Evolutionary conservation across 2,797 vertebrate genomes (phyloP), one percentile per base, ranked within the genome.

Genomic region (Otolemur crassicaudatus): DNA sequence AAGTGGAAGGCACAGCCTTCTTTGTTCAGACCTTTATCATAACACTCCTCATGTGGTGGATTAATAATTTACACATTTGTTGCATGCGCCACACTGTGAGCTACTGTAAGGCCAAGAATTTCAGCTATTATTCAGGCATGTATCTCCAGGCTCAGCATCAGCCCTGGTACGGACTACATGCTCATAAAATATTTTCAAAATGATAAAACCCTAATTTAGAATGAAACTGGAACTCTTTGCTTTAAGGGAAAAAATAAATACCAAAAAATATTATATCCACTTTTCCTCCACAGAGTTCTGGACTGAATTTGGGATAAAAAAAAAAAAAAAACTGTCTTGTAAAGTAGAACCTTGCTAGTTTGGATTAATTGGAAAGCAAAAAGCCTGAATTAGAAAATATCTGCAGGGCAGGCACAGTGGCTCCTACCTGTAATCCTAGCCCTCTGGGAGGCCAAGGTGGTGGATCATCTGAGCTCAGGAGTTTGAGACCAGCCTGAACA

Each of bases 201-300:
- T 65, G 70, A n/a, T 31, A 79, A 63, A 53, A 56, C 11, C 10
- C 46, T 46, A 25, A 75, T n/a, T 90, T 81, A 75, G 83, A 82
- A 73, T 79, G 87, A 56, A 93, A 86, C 1, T 25, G 23, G 80
- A 94, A 90, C 43, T 85, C 81, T 85, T 79, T 81, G 17, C 87
- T 90, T 87, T 72, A 79, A 61, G 20, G 37, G 63, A 82, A 31
- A 94, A 94, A 82, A 73, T 90, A 95, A 94, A 94, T 94, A 73
- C 16, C 72, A 60, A 29, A 8, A 76, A 65, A 69, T 31, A 81
- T 20, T 70, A 58, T 40, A 22, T 76, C 34, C 10, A 56, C 31
- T 81, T 94, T 89, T 76, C 84, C 2, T 80, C 20, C 40, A 70
- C 23, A 40, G 40, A 70, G 69, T 90, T 91, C 79, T 86, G 56